Evolutionary conservation across 2,113 vertebrate species (phyloP), one percentile per base, ranked within the genome.

Genomic region (Paralichthys olivaceus): DNA sequence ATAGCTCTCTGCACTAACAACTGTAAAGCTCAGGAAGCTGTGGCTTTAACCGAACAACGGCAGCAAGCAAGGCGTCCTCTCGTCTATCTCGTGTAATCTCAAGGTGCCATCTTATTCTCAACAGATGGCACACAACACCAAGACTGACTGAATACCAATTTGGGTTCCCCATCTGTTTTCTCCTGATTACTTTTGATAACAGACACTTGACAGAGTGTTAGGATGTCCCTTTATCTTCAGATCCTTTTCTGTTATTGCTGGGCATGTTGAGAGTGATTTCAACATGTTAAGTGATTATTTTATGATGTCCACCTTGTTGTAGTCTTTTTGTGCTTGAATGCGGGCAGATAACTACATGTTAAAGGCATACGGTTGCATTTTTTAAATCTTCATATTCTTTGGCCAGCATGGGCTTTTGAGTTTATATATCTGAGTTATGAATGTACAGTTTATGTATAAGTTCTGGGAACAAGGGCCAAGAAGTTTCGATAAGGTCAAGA

Each of bases 91-190:
- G 56, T 70, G 86, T 74, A 87, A 80, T 91, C 84, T 92, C 75
- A 87, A 81, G 82, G 80, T 84, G 77, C 60, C 76, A 84, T 89
- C 79, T 80, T 57, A 77, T 88, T 80, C 77, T 85, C 85, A 90
- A 89, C 91, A 94, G 91, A 92, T 93, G 90, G 93, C 86, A 79
- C 81, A 88, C 82, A 90, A 88, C 74, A 80, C 60, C 72, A 80
- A 84, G 79, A 87, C 78, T 77, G 81, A 90, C 74, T 87, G 90
- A 87, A 93, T 89, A 91, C 87, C 87, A 90, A 91, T 91, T 85
- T 86, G 85, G 80, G 63, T 78, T 43, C 70, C 60, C 90, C 92
- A 91, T 93, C 91, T 92, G 90, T 92, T 91, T 91, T 81, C 76
- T 76, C 32, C 64, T 66, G 75, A 65, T 84, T 78, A 79, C 65